Evolutionary conservation across 2,888 invertebrate genomes (phyloP).

Genomic region (Morinoia aosen): DNA sequence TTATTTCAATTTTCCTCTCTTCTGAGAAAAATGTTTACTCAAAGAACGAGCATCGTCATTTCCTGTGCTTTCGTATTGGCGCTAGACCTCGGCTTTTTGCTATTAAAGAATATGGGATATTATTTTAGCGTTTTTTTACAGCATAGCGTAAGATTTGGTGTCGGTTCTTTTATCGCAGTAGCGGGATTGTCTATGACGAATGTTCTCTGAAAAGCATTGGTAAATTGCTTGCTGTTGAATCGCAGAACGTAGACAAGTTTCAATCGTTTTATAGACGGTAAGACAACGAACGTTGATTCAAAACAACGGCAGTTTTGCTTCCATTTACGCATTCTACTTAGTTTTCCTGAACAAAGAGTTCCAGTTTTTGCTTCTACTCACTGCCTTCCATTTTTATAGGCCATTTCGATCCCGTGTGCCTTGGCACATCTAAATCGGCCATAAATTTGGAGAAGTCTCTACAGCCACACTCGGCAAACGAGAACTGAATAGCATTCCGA

Average conservation of each 20-base stretch:
- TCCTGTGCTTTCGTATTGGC: too few species aligned
- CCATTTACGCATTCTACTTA: neutral
- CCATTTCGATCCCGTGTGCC: neutral
- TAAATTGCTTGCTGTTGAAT: neutral
- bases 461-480: neutral
- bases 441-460: neutral
- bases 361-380: neutral
- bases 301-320: neutral
- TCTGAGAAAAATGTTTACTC: neutral
- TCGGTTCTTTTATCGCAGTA: neutral
- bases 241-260: neutral
- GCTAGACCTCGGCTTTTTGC: too few species aligned
- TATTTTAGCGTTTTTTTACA: too few species aligned
- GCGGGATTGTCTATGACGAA: neutral
- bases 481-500: conserved; percentile 45
- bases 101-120: too few species aligned
- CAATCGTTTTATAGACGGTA: neutral
- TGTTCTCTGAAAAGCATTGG: neutral
- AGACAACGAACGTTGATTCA: neutral
- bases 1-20: neutral
- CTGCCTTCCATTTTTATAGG: neutral
- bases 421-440: neutral
- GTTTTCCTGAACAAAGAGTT: neutral
- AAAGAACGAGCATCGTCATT: neutral
- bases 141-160: neutral